These are phyloP conservation scores for Rotaria magnacalcarata DNA, from an alignment of 2,888 invertebrate genomes.

Conservation along the genomic window DNA sequence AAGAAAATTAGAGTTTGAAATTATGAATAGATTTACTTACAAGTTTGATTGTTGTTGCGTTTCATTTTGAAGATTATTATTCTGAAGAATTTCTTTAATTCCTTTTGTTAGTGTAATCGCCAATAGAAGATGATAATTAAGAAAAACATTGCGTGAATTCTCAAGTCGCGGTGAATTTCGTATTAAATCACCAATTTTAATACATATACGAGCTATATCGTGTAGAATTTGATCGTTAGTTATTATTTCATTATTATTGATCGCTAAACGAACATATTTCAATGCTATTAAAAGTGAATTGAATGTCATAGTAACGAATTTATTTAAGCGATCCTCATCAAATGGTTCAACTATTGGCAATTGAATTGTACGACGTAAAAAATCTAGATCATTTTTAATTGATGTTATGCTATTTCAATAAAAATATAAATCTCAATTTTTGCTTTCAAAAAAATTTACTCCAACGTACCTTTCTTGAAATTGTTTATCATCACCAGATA, in stretches of 20 bases:
- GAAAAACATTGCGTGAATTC: neutral
- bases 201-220: neutral
- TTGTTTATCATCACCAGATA: no score
- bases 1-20: neutral
- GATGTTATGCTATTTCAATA: neutral
- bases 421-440: neutral
- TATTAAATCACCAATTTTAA: constrained; percentile 13
- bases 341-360: constrained; percentile 25
- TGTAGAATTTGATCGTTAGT: constrained; percentile 20
- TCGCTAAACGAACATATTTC: neutral
- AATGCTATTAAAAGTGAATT: neutral
- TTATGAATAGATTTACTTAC: neutral
- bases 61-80: neutral
- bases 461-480: neutral
- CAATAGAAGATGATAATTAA: constrained; percentile 30
- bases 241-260: neutral
- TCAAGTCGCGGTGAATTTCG: neutral
- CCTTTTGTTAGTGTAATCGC: constrained; percentile 29
- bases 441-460: no score
- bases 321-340: constrained; percentile 6
- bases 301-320: neutral
- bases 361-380: neutral
- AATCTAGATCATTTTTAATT: constrained; percentile 5
- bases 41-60: neutral
- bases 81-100: neutral